phyloP scores from a whole-genome alignment of 2,797 vertebrate species.

The Triplophysa yarkandensis region DNA sequence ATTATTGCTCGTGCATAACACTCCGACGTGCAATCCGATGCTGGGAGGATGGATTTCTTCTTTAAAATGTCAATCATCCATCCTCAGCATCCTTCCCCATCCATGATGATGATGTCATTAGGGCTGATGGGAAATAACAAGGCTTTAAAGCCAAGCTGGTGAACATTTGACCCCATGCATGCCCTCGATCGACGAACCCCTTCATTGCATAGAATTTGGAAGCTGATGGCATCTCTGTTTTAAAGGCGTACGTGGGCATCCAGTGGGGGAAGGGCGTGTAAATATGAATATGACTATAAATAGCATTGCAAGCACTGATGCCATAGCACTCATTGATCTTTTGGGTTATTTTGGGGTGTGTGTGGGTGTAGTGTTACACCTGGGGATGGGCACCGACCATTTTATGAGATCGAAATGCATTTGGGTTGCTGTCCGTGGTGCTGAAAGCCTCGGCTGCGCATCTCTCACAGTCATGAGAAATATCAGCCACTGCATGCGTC shows the following conservation, averaged over 20 bases:
- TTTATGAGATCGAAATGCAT: conserved; percentile 26
- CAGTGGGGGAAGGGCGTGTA: conserved; percentile 61
- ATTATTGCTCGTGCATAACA: conserved; percentile 21
- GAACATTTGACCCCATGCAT: conserved; percentile 26
- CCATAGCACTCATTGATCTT: conserved; percentile 48
- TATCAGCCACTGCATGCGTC: not conserved
- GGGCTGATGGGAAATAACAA: conserved; percentile 44
- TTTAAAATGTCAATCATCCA: conserved; percentile 49
- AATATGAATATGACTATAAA: conserved; percentile 77
- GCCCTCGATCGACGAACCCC: not conserved
- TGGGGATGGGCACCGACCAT: conserved; percentile 17
- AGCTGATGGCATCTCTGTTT: not conserved
- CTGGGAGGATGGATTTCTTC: conserved; percentile 67
- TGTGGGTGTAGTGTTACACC: conserved; percentile 50
- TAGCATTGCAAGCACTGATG: conserved; percentile 68
- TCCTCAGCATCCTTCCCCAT: not conserved
- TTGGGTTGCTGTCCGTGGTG: conserved; percentile 68
- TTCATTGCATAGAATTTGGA: not conserved
- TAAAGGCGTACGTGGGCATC: conserved; percentile 26
- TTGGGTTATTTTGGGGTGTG: conserved; percentile 12
- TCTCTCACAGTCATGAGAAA: conserved; percentile 11
- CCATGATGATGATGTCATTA: conserved; percentile 52
- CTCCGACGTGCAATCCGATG: conserved; percentile 62
- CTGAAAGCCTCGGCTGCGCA: conserved; percentile 61
- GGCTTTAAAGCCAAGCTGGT: conserved; percentile 22